A percentile compares a stretch with the other conserved stretches of the same genome.
These are phyloP conservation scores for Marcusenius ussheri DNA, from an alignment of 2,113 vertebrate genomes.

Conservation along the genomic window DNA sequence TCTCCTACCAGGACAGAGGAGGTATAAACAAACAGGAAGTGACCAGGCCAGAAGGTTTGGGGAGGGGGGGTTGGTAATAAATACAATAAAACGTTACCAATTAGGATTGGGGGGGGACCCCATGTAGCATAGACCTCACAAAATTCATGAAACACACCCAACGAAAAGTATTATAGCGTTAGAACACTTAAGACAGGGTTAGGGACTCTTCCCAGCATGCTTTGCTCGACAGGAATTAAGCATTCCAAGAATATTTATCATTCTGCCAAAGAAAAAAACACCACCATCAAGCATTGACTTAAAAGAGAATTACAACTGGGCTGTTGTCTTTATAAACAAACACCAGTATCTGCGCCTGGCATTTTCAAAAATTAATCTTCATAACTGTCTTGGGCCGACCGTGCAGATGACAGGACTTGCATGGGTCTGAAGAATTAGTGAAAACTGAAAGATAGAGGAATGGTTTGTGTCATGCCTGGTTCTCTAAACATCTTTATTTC, in stretches of 20 bases:
- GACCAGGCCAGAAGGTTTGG: background rate
- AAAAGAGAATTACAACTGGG: background rate
- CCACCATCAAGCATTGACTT: background rate
- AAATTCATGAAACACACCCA: background rate
- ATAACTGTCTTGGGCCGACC: background rate
- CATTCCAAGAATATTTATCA: background rate
- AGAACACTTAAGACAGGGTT: background rate
- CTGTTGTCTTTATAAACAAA: background rate
- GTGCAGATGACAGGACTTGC: background rate
- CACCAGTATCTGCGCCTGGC: background rate
- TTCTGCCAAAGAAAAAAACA: background rate
- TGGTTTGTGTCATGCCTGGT: constrained; percentile 13
- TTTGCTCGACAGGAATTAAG: background rate
- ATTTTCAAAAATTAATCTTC: background rate
- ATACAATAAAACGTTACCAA: background rate
- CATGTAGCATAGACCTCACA: background rate
- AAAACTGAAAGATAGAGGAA: constrained; percentile 16
- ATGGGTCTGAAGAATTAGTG: background rate
- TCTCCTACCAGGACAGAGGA: background rate
- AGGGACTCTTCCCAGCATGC: background rate
- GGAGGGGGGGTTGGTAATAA: background rate
- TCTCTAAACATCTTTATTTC: constrained; percentile 39
- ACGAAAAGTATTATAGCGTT: background rate
- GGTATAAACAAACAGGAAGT: background rate
- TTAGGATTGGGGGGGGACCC: background rate